Evolutionary conservation across 2,888 invertebrate genomes (phyloP).

Genomic region (Drosophila demipolita): DNA sequence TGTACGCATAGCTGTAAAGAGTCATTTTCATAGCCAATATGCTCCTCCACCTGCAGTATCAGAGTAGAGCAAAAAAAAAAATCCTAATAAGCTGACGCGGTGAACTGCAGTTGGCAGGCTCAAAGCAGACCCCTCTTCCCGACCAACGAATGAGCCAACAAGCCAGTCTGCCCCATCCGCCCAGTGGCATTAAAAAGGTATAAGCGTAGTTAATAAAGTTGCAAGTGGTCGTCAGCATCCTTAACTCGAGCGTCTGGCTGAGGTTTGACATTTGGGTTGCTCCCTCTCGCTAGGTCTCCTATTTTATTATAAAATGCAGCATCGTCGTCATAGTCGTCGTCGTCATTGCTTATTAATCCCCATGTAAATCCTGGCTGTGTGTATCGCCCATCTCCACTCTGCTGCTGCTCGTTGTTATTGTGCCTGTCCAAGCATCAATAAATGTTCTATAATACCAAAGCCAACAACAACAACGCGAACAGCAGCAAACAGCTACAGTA

Average conservation of each 20-base stretch:
- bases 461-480: slow-evolving; percentile 22
- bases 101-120: slow-evolving; percentile 38
- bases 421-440: slow-evolving; percentile 73
- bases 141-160: not conserved
- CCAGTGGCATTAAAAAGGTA: slow-evolving; percentile 61
- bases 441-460: slow-evolving; percentile 66
- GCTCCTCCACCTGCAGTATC: not conserved
- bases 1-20: not conserved
- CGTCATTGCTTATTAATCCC: slow-evolving; percentile 69
- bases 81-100: slow-evolving; percentile 65
- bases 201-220: slow-evolving; percentile 71
- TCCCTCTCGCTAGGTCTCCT: slow-evolving; percentile 28
- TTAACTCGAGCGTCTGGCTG: slow-evolving; percentile 33
- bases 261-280: slow-evolving; percentile 42
- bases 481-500: slow-evolving; percentile 36
- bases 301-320: slow-evolving; percentile 57
- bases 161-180: not conserved
- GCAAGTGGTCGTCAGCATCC: slow-evolving; percentile 63
- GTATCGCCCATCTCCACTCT: slow-evolving; percentile 7
- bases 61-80: slow-evolving; percentile 1
- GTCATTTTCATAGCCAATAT: not conserved
- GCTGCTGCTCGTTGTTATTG: slow-evolving; percentile 29
- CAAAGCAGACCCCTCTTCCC: not conserved
- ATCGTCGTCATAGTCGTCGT: slow-evolving; percentile 13
- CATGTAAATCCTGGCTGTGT: slow-evolving; percentile 53